Percentiles rank a stretch among this genome's conserved stretches.
Conservation (phyloP, 1,140 invertebrate species). For the Bombus huntii region DNA sequence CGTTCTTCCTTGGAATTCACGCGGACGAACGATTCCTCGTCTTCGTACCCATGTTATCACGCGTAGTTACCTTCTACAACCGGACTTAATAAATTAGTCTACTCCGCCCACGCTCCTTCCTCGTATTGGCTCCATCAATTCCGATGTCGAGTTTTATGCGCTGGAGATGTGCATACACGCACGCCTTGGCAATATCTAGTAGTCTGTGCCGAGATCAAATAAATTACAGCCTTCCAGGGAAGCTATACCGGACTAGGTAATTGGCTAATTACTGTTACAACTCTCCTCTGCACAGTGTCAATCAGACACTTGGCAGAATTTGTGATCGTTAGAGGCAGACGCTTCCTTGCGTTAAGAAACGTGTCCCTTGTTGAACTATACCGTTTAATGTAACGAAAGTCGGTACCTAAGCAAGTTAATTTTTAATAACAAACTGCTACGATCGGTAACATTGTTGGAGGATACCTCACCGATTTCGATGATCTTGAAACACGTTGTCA, state of each 20-base stretch:
- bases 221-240: not conserved
- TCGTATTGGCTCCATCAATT: slow-evolving; percentile 32
- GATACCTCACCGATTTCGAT: no score
- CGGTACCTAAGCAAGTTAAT: not conserved
- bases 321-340: not conserved
- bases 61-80: slow-evolving; percentile 1
- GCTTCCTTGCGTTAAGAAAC: not conserved
- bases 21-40: not conserved
- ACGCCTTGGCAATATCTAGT: slow-evolving; percentile 26
- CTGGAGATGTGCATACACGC: slow-evolving; percentile 38
- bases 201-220: not conserved
- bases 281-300: not conserved
- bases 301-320: not conserved
- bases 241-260: not conserved
- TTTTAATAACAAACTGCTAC: not conserved
- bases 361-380: no score
- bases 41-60: not conserved
- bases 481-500: no score
- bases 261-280: not conserved
- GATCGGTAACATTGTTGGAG: no score
- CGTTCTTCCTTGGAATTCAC: not conserved
- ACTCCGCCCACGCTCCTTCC: slow-evolving; percentile 15
- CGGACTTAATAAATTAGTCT: slow-evolving; percentile 53
- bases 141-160: slow-evolving; percentile 31
- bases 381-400: not conserved